Conservation (phyloP, 2,113 vertebrate genomes). For the Parus major region DNA sequence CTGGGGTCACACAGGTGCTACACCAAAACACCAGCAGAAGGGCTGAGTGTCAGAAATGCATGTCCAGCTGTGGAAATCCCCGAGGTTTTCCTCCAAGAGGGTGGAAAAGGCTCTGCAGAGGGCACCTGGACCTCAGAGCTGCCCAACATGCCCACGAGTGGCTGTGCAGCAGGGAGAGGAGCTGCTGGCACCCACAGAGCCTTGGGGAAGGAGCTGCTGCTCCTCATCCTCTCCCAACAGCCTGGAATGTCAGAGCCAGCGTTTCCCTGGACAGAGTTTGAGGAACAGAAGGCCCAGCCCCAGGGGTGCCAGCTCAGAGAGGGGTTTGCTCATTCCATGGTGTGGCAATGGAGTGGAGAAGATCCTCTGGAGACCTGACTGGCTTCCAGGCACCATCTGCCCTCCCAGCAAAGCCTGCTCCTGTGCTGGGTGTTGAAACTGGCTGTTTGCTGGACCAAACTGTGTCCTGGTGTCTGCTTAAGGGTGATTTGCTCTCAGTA, state of each 20-base stretch:
- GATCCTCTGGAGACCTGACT: not conserved
- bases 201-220: not conserved
- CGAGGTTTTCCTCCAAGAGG: not conserved
- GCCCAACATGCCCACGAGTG: not conserved
- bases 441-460: not conserved
- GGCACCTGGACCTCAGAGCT: not conserved
- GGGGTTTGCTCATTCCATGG: not conserved
- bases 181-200: not conserved
- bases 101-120: not conserved
- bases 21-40: not conserved
- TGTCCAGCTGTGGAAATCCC: not conserved
- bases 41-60: not conserved
- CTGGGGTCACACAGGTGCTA: not conserved
- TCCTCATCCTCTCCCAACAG: not conserved
- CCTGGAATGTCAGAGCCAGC: not conserved
- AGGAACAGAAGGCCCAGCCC: not conserved
- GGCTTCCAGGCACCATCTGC: not conserved
- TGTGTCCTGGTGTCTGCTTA: not conserved
- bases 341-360: not conserved
- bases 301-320: not conserved
- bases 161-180: not conserved
- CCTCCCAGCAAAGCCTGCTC: not conserved
- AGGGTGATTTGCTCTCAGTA: not conserved
- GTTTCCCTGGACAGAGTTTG: not conserved
- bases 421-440: not conserved